Evolutionary conservation across 2,888 invertebrate species (phyloP), one percentile per base, ranked within the genome.

Genomic region (Synergus japonicus): DNA sequence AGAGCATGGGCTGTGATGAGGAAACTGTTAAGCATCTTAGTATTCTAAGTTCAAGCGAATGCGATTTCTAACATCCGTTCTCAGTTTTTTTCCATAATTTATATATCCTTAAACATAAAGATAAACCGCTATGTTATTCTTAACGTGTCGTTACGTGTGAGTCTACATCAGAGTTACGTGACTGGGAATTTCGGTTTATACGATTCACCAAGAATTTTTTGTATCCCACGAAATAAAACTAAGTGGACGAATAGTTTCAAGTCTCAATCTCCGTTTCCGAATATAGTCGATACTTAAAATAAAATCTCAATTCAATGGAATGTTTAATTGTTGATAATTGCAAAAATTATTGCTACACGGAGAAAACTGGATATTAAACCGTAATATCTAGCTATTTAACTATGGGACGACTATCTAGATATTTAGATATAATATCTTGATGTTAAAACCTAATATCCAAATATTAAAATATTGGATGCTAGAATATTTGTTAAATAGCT

Each of bases 121-220:
- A 63, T 29, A 22, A 63, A 63, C 63, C 29, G 63, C 63, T 63
- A 63, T 63, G 13, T 63, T 63, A 63, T 63, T 63, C 63, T 63
- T 29, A 12, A 63, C 63, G 29, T 63, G 63, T 63, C 63, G 22
- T 63, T 63, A 63, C 22, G 13, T 63, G 63, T 63, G 63, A 63
- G 63, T 63, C 63, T 13, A 63, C 63, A 63, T 63, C 29, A 12
- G 18, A 29, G 63, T 63, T 63, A 63, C 63, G 63, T 63, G 63
- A 63, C 63, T 29, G 29, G 29, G 5, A 63, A 63, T 29, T 63
- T 63, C 0, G 63, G 63, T 22, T 29, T 29, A 29, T 13, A 29
- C 22, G 12, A 29, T 29, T 13, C 63, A 63, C 4, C 22, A 63
- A 63, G 3, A 63, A 63, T 63, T 22, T 63, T 63, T 29, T 22